Percentiles rank a stretch among this genome's conserved stretches.
Conservation (phyloP, 1,140 invertebrate species). For the Tenebrio molitor region DNA sequence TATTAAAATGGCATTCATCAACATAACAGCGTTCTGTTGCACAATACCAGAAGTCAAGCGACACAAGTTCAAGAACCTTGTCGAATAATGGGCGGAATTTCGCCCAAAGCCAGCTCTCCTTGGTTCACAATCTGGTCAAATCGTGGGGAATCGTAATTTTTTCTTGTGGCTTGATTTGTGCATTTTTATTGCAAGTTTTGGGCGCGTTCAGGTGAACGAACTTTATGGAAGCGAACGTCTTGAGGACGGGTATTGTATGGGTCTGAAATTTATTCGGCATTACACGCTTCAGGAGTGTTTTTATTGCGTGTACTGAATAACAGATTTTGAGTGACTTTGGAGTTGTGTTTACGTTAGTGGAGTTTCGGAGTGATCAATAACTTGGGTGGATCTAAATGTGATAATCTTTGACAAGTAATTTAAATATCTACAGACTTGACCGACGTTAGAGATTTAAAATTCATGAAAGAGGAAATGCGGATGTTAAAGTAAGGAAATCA, state of each 20-base stretch:
- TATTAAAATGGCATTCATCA: conserved; percentile 25
- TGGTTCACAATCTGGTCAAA: conserved; percentile 4
- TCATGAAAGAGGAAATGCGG: no score
- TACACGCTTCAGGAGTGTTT: conserved; percentile 38
- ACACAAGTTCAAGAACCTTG: conserved; percentile 29
- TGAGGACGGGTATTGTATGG: conserved; percentile 7
- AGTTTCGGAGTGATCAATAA: neutral
- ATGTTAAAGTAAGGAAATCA: no score
- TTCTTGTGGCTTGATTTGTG: neutral
- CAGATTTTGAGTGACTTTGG: neutral
- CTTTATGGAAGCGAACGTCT: neutral
- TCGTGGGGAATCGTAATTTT: neutral
- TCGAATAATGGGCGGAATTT: neutral
- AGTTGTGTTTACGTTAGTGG: neutral
- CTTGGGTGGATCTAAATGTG: neutral
- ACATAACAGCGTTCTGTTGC: conserved; percentile 7
- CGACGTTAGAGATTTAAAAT: no score
- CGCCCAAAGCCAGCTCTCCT: neutral
- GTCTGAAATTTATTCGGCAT: conserved; percentile 23
- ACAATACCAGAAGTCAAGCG: conserved; percentile 4
- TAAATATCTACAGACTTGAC: no score
- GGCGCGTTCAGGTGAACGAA: conserved; percentile 12
- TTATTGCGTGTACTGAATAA: conserved; percentile 5
- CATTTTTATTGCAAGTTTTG: conserved; percentile 20
- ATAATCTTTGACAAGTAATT: no score